These are phyloP conservation scores for Serilophus lunatus DNA, from an alignment of 2,113 vertebrate genomes.

Conservation along the genomic window DNA sequence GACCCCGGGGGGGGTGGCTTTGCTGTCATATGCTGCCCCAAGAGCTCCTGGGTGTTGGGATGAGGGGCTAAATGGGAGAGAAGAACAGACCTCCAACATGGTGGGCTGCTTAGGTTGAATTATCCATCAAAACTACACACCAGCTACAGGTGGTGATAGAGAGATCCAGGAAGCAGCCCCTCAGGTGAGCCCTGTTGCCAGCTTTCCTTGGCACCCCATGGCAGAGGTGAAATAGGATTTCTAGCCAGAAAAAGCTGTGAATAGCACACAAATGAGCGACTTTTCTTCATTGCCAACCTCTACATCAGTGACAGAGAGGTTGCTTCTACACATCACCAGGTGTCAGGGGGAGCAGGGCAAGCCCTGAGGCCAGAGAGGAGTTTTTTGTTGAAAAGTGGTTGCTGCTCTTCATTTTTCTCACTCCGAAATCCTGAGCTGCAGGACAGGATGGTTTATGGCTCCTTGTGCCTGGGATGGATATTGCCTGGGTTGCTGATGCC, in stretches of 20 bases:
- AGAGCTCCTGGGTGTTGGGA: background rate
- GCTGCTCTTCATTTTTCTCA: background rate
- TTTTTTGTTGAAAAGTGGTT: background rate
- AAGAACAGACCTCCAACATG: background rate
- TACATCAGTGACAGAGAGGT: accelerated
- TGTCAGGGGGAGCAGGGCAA: accelerated
- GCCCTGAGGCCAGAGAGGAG: background rate
- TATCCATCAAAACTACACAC: background rate
- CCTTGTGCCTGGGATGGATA: background rate
- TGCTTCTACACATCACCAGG: background rate
- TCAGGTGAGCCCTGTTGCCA: accelerated
- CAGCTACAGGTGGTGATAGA: background rate
- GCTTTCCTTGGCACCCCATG: accelerated
- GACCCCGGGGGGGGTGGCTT: background rate
- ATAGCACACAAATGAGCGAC: background rate
- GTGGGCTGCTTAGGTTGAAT: background rate
- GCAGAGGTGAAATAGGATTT: background rate
- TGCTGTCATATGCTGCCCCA: accelerated
- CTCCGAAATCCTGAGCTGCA: background rate
- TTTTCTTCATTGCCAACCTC: background rate
- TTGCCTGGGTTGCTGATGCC: background rate
- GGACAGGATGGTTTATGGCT: background rate
- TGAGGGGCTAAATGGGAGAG: background rate
- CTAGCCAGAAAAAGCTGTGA: background rate
- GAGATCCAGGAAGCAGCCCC: background rate